Percentiles rank a stretch among this genome's conserved stretches.
These are phyloP conservation scores for Sus scrofa DNA, from an alignment of 2,113 vertebrate species.

Conservation along the genomic window DNA sequence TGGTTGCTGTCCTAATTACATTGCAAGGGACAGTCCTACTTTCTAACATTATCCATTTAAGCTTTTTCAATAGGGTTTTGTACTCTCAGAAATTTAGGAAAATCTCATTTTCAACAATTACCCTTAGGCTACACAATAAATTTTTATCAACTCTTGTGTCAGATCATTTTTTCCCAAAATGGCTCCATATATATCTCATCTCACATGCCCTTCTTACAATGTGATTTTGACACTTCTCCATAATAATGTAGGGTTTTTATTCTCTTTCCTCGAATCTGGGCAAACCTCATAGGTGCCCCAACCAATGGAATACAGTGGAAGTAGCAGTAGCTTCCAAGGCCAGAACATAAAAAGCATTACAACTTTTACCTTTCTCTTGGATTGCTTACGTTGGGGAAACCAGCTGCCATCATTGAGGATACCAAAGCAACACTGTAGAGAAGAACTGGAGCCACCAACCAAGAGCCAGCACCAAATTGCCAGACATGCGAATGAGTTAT, in stretches of 20 bases:
- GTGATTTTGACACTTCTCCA: neutral
- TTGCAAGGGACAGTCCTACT: neutral
- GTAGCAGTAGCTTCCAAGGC: neutral
- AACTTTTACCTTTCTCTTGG: neutral
- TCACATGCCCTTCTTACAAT: neutral
- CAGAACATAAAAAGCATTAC: neutral
- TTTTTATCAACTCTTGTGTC: neutral
- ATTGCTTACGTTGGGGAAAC: neutral
- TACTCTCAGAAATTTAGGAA: neutral
- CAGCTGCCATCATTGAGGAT: neutral
- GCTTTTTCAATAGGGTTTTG: neutral
- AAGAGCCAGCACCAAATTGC: neutral
- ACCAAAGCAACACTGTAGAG: neutral
- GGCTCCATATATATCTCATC: neutral
- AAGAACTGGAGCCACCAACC: neutral
- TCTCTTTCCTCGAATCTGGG: neutral
- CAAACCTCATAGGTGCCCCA: neutral
- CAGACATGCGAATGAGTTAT: no score
- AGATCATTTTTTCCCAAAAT: slow-evolving; percentile 31
- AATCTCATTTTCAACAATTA: neutral
- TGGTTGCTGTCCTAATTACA: neutral
- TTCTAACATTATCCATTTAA: neutral
- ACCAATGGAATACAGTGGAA: neutral
- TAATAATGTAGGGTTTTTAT: neutral
- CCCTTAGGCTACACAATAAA: neutral